These are phyloP conservation scores for Myiagra hebetior DNA, from an alignment of 2,113 vertebrate genomes.

Conservation along the genomic window DNA sequence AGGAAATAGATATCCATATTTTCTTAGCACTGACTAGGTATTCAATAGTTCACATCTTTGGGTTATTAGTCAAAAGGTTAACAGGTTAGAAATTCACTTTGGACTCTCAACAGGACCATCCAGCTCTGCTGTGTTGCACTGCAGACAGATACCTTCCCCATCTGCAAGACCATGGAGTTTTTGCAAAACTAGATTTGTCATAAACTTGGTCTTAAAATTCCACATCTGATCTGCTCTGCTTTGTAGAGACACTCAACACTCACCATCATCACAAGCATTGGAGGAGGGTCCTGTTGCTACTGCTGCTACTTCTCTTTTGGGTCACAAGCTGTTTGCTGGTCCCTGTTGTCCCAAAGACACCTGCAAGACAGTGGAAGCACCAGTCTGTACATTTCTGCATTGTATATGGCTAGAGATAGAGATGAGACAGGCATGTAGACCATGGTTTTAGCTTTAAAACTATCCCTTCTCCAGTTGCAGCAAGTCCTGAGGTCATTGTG, in stretches of 20 bases:
- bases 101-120: background rate
- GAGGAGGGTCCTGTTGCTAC: background rate
- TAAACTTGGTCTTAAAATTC: background rate
- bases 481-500: background rate
- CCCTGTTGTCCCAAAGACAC: background rate
- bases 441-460: background rate
- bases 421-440: background rate
- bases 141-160: background rate
- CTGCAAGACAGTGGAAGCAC: background rate
- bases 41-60: background rate
- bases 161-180: background rate
- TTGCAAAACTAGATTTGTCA: background rate
- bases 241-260: background rate
- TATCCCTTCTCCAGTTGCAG: background rate
- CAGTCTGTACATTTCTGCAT: background rate
- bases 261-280: accelerated
- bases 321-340: background rate
- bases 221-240: background rate
- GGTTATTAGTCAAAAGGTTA: background rate
- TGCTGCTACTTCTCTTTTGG: background rate
- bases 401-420: background rate
- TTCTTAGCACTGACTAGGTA: background rate
- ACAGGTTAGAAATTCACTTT: background rate
- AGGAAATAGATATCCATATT: background rate
- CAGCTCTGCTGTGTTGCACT: background rate